A percentile compares a stretch with the other conserved stretches of the same genome.
phyloP scores from a whole-genome alignment of 2,113 vertebrate species.

The Leiothrix lutea region DNA sequence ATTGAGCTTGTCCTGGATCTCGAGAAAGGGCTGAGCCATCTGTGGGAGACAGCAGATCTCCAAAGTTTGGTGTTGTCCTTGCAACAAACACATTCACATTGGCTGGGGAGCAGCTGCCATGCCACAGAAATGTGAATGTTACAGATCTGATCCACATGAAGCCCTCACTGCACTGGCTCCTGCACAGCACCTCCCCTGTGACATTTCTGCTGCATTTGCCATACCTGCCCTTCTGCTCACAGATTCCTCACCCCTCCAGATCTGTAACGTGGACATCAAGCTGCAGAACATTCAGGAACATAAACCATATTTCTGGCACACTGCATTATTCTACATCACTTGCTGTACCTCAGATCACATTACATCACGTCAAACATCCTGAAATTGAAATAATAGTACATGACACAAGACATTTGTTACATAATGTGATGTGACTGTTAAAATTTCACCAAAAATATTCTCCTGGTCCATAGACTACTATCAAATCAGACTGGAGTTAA shows the following conservation, averaged over 20 bases:
- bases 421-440: neutral
- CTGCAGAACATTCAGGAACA: neutral
- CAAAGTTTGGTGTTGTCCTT: neutral
- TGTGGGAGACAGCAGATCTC: neutral
- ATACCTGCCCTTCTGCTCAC: neutral
- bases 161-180: neutral
- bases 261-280: neutral
- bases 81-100: neutral
- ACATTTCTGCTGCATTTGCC: neutral
- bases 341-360: neutral
- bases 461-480: neutral
- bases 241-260: neutral
- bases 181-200: neutral
- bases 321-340: neutral
- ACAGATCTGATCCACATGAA: neutral
- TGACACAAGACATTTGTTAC: neutral
- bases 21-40: neutral
- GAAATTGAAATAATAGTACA: neutral
- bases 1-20: neutral
- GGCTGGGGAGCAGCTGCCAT: neutral
- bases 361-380: neutral
- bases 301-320: neutral
- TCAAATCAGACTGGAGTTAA: slow-evolving; percentile 4
- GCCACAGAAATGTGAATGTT: neutral
- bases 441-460: neutral